phyloP scores from a whole-genome alignment of 2,888 invertebrate species.

The Conops quadrifasciatus region DNA sequence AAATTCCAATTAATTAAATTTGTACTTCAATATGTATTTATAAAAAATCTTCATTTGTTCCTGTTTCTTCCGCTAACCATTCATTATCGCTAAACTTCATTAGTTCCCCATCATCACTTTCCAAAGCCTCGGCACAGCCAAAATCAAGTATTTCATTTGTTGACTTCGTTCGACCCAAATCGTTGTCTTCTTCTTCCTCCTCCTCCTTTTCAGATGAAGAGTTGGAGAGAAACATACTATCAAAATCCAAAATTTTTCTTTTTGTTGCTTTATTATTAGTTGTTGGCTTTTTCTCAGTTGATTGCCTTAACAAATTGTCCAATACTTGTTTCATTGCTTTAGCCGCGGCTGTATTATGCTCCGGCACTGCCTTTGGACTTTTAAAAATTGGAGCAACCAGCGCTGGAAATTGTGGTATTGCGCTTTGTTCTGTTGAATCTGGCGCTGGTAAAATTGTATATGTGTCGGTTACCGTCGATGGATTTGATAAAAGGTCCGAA shows the following conservation, averaged over 20 bases:
- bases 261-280: not conserved
- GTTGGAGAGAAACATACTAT: conserved; percentile 13
- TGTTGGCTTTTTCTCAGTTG: not conserved
- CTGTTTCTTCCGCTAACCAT: not conserved
- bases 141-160: not conserved
- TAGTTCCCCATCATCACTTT: conserved; percentile 5
- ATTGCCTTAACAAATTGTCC: not conserved
- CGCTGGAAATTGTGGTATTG: not conserved
- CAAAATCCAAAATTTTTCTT: conserved; percentile 10
- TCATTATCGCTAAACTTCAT: conserved; percentile 25
- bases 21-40: not conserved
- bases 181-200: not conserved
- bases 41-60: conserved; percentile 4
- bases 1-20: not conserved
- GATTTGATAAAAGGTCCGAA: too few species aligned
- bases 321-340: not conserved
- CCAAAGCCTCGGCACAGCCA: not conserved
- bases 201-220: conserved; percentile 13
- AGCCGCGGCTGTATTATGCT: not conserved
- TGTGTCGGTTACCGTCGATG: not conserved
- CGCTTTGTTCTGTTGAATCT: not conserved
- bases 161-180: not conserved
- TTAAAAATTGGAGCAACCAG: not conserved
- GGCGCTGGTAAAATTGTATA: not conserved
- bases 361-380: not conserved